Evolutionary conservation across 2,113 vertebrate genomes (phyloP), one percentile per base, ranked within the genome.

Genomic region (Sorex fumeus): DNA sequence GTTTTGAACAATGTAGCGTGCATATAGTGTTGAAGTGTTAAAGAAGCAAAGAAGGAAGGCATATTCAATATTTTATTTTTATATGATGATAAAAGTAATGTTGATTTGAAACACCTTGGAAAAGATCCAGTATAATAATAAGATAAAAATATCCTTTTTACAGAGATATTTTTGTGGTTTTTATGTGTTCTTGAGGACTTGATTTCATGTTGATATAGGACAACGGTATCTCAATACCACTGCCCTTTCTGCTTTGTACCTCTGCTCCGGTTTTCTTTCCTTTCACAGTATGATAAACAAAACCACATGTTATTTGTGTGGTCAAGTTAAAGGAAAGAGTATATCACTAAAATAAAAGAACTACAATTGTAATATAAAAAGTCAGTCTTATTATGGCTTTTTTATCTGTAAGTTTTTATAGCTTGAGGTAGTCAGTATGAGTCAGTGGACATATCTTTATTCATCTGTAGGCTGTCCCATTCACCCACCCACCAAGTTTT

Each of bases 221-320:
- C 67, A 74, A 18, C 36, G 47, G 25, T 12, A 21, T 79, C 70
- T 77, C 69, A 45, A 23, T 2, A 64, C 28, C 64, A 67, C 75
- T 79, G 60, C 34, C 76, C 34, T 93, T 60, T 75, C 71, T 67
- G 85, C 74, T 93, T 81, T 93, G 74, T 70, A 93, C 82, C 78
- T 94, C 78, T 93, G 82, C 66, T 96, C 91, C 70, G 93, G 83
- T 93, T 95, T 95, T 93, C 86, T 72, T 96, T 87, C 84, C 82
- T 94, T 94, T 93, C 36, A 93, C 57, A 87, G 70, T 11, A 67
- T 74, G 88, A 90, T 95, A 90, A 95, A 93, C 78, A 82, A 91
- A 96, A 85, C 82, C 94, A 95, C 92, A 94, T 93, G 88, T 90
- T 91, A 91, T 84, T 95, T 94, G 88, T 93, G 91, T 95, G 94